phyloP scores from a whole-genome alignment of 2,113 vertebrate genomes.

The crab-eating macaque (Macaca fascicularis) region T2T-MFA8v1.1 NC_088380.1:58061001-58061500 shows the following conservation, averaged over 20 bases:
- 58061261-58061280: neutral
- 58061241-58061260: constrained; percentile 1
- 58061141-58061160: neutral
- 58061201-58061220: neutral
- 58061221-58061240: neutral
- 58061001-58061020: constrained; percentile 44
- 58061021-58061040: neutral
- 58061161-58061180: neutral
- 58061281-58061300: neutral
- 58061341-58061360: neutral
- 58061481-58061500: constrained; percentile 15
- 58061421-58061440: constrained; percentile 36
- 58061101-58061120: neutral
- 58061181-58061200: neutral
- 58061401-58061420: constrained; percentile 33
- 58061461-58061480: constrained; percentile 32
- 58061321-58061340: neutral
- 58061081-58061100: neutral
- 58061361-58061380: neutral
- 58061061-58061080: neutral
- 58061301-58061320: neutral
- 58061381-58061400: neutral
- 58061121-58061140: neutral
- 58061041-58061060: neutral
- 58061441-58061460: neutral